phyloP scores from a whole-genome alignment of 2,113 vertebrate genomes.

The Numida meleagris region DNA sequence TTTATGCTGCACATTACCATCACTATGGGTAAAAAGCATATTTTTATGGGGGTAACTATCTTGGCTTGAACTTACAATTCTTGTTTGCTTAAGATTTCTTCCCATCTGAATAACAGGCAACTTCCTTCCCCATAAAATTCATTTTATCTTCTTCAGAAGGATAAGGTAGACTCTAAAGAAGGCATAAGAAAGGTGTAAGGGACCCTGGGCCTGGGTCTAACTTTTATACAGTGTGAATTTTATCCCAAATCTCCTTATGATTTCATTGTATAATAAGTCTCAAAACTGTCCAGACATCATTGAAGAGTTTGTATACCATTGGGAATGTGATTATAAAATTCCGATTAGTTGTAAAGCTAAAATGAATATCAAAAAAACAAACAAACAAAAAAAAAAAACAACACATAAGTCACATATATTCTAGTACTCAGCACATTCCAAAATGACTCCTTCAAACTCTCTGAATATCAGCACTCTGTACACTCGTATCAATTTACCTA shows the following conservation, averaged over 20 bases:
- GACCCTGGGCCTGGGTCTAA: background rate
- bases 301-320: background rate
- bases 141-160: background rate
- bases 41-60: background rate
- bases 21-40: background rate
- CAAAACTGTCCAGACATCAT: background rate
- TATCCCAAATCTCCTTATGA: background rate
- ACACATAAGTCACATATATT: background rate
- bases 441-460: background rate
- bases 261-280: background rate
- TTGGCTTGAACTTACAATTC: background rate
- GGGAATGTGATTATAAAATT: background rate
- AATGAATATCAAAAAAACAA: background rate
- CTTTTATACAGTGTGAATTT: background rate
- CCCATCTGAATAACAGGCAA: background rate
- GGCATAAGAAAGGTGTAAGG: background rate
- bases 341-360: background rate
- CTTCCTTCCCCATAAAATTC: background rate
- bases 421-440: background rate
- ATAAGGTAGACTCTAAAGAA: background rate
- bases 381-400: background rate
- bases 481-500: background rate
- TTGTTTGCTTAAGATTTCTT: background rate
- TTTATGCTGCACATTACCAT: background rate
- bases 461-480: background rate